Evolutionary conservation across 2,888 invertebrate species (phyloP), one percentile per base, ranked within the genome.

Genomic region (Lumbricus terrestris): DNA sequence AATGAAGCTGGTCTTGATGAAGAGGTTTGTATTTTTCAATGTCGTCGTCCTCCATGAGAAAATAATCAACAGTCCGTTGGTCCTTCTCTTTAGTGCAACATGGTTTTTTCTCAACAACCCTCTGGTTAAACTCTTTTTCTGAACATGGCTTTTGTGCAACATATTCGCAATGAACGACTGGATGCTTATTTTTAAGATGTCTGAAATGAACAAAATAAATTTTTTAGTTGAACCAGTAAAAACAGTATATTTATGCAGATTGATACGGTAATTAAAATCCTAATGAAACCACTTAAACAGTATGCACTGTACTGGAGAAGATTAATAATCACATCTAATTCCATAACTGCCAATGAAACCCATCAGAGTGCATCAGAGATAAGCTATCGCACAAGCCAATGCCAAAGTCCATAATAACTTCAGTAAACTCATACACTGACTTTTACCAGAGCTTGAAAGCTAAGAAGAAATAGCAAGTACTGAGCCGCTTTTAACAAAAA

Each of bases 21-120:
- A 69, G 69, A 69, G 69, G 69, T 69, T 69, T 69, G 69, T 69
- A 69, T 69, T 69, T 69, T 69, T 69, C 69, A 69, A n/a, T 69
- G 69, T 69, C 69, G 29, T 69, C 69, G 8, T 69, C 69, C 69
- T 16, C 18, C 18, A n/a, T 69, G 13, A n/a, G 29, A n/a, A 69
- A 69, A 69, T 69, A 69, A 69, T 69, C 69, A 69, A n/a, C n/a
- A 69, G n/a, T 11, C 69, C 69, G 29, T 69, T 69, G 69, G 69
- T 69, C n/a, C 69, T n/a, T n/a, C 29, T 69, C n/a, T 69, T 5
- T 69, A 8, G 29, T 69, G 69, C 8, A 69, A 69, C 69, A 69
- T 69, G 69, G 69, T n/a, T n/a, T 69, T 69, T 69, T 29, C n/a
- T 8, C 69, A 69, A 69, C 69, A 69, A 69, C 69, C 69, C n/a